Percentiles rank a stretch among this genome's conserved stretches.
phyloP scores from a whole-genome alignment of 2,888 invertebrate species.

The Ennomos fuscantarius region DNA sequence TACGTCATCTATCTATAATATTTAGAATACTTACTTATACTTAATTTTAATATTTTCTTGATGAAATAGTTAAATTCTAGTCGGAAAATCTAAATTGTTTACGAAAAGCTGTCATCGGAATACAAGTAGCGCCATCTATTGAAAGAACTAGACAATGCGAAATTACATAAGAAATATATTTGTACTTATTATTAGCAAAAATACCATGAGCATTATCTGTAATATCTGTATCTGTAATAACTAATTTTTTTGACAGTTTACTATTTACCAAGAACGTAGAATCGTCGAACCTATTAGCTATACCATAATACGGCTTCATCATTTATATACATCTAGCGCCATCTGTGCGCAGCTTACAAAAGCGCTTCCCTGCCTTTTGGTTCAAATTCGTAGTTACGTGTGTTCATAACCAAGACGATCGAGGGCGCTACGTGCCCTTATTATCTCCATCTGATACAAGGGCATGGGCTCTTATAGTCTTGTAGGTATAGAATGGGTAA shows the following conservation, averaged over 20 bases:
- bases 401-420: constrained; percentile 24
- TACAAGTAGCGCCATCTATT: constrained; percentile 20
- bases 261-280: not conserved
- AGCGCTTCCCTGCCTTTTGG: constrained; percentile 1
- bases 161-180: constrained; percentile 11
- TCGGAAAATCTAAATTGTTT: too few relatives aligned
- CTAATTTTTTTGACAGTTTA: too few relatives aligned
- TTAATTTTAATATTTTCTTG: too few relatives aligned
- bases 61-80: too few relatives aligned
- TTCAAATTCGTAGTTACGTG: not conserved
- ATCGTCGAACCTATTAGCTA: too few relatives aligned
- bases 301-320: not conserved
- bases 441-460: constrained; percentile 28
- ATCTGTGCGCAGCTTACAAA: constrained; percentile 40
- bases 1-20: too few relatives aligned
- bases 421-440: constrained; percentile 49
- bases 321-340: constrained; percentile 42
- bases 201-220: too few relatives aligned
- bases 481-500: not conserved
- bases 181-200: too few relatives aligned
- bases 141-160: constrained; percentile 1
- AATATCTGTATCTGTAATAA: too few relatives aligned
- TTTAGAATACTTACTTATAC: too few relatives aligned
- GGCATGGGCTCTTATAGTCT: not conserved
- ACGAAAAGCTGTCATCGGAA: not conserved